A percentile compares a stretch with the other conserved stretches of the same genome.
Evolutionary conservation across 2,113 vertebrate genomes (phyloP).

Genomic region (Cinclus mexicanus): DNA sequence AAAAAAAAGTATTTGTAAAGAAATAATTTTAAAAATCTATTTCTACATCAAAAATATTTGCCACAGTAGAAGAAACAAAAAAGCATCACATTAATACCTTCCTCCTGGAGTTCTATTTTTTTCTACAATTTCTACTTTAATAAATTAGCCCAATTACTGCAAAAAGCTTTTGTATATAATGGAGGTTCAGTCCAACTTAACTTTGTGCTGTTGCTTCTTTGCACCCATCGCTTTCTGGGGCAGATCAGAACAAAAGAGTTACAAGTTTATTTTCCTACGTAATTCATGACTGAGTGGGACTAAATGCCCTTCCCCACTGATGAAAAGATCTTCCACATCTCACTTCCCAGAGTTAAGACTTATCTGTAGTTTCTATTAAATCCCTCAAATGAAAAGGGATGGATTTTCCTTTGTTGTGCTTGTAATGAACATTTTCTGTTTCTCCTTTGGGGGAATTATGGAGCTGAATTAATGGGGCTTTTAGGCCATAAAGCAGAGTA

Average conservation of each 20-base stretch:
- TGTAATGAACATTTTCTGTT: conserved; percentile 10
- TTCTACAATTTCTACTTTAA: neutral
- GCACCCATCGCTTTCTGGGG: neutral
- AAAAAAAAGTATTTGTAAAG: neutral
- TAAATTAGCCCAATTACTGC: neutral
- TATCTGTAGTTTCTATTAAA: neutral
- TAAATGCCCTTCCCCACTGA: neutral
- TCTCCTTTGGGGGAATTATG: neutral
- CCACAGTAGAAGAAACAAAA: neutral
- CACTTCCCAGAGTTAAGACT: neutral
- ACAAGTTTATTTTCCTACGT: neutral
- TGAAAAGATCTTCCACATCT: neutral
- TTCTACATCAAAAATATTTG: neutral
- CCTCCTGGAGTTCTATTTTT: neutral
- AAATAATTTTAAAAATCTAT: neutral
- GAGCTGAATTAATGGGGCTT: conserved; percentile 21
- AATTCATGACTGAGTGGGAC: neutral
- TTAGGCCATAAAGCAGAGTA: neutral
- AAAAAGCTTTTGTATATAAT: neutral
- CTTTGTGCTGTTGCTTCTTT: neutral
- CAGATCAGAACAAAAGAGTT: neutral
- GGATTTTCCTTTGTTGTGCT: neutral
- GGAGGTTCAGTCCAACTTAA: neutral
- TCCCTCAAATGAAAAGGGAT: neutral
- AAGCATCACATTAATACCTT: neutral